Conservation (phyloP, 2,888 invertebrate genomes). For the Nemoura dubitans region DNA sequence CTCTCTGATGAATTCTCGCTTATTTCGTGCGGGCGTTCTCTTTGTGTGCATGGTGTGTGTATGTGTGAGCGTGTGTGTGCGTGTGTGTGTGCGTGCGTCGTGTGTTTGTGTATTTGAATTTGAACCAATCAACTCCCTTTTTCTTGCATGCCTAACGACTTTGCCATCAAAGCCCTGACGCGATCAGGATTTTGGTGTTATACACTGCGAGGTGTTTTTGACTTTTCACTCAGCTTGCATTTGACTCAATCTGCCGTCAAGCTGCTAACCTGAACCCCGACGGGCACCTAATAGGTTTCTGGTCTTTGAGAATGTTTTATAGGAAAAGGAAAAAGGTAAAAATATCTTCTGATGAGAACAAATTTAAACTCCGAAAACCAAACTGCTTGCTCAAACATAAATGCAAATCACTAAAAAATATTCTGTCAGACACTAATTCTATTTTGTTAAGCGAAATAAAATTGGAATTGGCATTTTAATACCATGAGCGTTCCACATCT, state of each 20-base stretch:
- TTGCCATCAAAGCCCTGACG: slow-evolving; percentile 29
- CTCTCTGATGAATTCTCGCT: slow-evolving; percentile 57
- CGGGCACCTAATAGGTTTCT: slow-evolving; percentile 13
- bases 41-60: slow-evolving; percentile 39
- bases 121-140: slow-evolving; percentile 46
- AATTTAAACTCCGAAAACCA: not conserved
- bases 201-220: not conserved
- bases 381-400: not conserved
- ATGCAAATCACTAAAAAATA: not conserved
- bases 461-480: slow-evolving; percentile 36
- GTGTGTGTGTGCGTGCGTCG: too few species aligned
- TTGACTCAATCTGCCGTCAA: slow-evolving; percentile 26
- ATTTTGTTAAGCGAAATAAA: slow-evolving; percentile 8
- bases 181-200: not conserved
- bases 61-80: too few species aligned
- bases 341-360: not conserved
- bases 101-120: slow-evolving; percentile 43
- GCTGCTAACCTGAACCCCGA: slow-evolving; percentile 1
- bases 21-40: slow-evolving; percentile 57
- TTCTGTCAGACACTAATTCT: not conserved
- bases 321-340: not conserved
- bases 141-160: slow-evolving; percentile 44
- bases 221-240: slow-evolving; percentile 24
- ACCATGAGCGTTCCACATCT: not conserved
- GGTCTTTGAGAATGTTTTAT: slow-evolving; percentile 7